Percentiles rank a stretch among this genome's conserved stretches.
phyloP scores from a whole-genome alignment of 2,797 vertebrate species.

The Chloroceryle inda region DNA sequence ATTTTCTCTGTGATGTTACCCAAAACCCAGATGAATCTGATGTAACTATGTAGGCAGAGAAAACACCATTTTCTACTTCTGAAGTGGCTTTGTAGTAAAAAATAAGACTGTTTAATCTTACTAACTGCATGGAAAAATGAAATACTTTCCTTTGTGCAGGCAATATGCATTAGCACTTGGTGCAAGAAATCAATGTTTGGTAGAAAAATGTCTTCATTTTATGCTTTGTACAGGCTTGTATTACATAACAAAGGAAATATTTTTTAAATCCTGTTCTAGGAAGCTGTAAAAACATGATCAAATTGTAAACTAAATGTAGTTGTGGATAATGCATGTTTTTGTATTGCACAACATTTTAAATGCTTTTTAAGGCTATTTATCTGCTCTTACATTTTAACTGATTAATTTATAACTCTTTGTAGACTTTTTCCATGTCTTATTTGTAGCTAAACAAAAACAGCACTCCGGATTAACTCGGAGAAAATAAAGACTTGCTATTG shows the following conservation, averaged over 20 bases:
- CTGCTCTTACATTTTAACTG: neutral
- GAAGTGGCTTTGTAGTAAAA: constrained; percentile 11
- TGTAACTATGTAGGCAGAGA: neutral
- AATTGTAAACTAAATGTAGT: neutral
- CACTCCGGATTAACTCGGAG: neutral
- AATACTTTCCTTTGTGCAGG: neutral
- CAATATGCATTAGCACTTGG: neutral
- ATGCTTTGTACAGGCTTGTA: neutral
- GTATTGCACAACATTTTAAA: neutral
- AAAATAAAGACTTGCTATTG: constrained; percentile 18
- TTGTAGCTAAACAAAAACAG: neutral
- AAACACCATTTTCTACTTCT: constrained; percentile 36
- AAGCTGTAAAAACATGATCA: neutral
- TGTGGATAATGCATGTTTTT: neutral
- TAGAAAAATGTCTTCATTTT: neutral
- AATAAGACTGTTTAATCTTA: neutral
- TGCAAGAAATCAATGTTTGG: neutral
- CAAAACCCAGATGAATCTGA: neutral
- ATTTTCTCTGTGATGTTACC: constrained; percentile 31
- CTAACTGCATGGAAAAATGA: neutral
- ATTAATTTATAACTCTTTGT: neutral
- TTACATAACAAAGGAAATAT: neutral
- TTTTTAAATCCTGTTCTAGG: neutral
- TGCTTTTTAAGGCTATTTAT: neutral
- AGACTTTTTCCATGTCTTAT: neutral